Evolutionary conservation across 2,888 invertebrate species (phyloP).

Genomic region (Octonoba sinensis): DNA sequence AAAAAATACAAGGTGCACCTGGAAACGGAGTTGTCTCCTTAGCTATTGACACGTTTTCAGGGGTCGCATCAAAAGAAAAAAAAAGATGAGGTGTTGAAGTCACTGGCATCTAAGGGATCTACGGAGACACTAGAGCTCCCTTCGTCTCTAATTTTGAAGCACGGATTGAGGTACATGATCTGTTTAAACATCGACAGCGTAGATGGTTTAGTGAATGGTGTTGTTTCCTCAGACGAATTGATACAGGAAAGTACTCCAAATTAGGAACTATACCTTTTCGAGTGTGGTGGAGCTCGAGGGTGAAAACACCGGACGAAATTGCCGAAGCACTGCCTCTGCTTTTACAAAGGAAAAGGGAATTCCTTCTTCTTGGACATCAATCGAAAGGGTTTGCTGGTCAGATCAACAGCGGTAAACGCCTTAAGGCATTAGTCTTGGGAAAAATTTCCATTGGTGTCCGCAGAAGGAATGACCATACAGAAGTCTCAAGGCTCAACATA

Average conservation of each 20-base stretch:
- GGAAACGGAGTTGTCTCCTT: no score
- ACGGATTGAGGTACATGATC: constrained; percentile 60
- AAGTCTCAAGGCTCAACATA: constrained; percentile 66
- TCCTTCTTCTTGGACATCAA: background rate
- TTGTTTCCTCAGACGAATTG: background rate
- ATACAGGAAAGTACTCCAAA: background rate
- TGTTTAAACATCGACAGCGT: constrained; percentile 59
- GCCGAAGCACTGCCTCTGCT: background rate
- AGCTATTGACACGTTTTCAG: background rate
- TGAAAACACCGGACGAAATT: background rate
- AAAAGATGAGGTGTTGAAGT: background rate
- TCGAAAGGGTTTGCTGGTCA: constrained; percentile 7
- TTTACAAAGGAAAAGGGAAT: constrained; percentile 8
- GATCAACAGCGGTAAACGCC: background rate
- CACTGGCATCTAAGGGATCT: no score
- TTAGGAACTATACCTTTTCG: background rate
- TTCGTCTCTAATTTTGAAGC: constrained; percentile 2
- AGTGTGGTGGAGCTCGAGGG: constrained; percentile 1
- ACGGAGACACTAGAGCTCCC: no score
- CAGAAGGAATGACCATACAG: constrained; percentile 66
- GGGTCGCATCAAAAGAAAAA: background rate
- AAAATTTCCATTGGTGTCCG: constrained; percentile 65
- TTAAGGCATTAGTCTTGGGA: constrained; percentile 1
- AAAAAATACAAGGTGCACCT: no score
- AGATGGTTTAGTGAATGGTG: constrained; percentile 55